A percentile compares a stretch with the other conserved stretches of the same genome.
These are phyloP conservation scores for Ceramica pisi DNA, from an alignment of 2,888 invertebrate genomes.

Conservation along the genomic window DNA sequence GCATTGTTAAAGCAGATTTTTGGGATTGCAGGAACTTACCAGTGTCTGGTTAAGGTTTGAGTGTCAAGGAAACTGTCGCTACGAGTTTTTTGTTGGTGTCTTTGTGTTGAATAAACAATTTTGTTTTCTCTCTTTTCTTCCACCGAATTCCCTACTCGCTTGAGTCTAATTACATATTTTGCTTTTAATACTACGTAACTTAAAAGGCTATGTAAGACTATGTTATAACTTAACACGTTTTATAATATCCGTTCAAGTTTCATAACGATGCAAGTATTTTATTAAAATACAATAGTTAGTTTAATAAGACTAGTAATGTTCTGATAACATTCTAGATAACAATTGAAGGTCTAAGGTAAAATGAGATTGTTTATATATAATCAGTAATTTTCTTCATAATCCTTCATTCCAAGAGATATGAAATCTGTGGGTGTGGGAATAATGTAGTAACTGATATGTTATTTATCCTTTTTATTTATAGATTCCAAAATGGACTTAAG, in stretches of 20 bases:
- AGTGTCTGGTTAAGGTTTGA: conserved; percentile 8
- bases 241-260: conserved; percentile 38
- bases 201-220: conserved; percentile 5
- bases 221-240: conserved; percentile 3
- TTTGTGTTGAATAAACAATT: not conserved
- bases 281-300: conserved; percentile 6
- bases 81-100: not conserved
- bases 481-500: not conserved
- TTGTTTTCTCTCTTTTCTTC: not conserved
- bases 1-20: conserved; percentile 38
- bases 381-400: conserved; percentile 22
- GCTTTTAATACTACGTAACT: not conserved
- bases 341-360: not conserved
- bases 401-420: conserved; percentile 19
- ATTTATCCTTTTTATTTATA: conserved; percentile 9
- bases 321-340: not conserved
- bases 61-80: conserved; percentile 1
- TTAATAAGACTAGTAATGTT: not conserved
- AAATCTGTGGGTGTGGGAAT: conserved; percentile 35
- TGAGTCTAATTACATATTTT: not conserved
- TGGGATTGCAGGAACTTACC: conserved; percentile 43
- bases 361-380: conserved; percentile 24
- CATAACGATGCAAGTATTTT: conserved; percentile 11
- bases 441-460: not conserved
- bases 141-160: not conserved